A percentile compares a stretch with the other conserved stretches of the same genome.
Evolutionary conservation across 2,113 vertebrate species (phyloP).

Genomic region (Tricholaema leucomelas): DNA sequence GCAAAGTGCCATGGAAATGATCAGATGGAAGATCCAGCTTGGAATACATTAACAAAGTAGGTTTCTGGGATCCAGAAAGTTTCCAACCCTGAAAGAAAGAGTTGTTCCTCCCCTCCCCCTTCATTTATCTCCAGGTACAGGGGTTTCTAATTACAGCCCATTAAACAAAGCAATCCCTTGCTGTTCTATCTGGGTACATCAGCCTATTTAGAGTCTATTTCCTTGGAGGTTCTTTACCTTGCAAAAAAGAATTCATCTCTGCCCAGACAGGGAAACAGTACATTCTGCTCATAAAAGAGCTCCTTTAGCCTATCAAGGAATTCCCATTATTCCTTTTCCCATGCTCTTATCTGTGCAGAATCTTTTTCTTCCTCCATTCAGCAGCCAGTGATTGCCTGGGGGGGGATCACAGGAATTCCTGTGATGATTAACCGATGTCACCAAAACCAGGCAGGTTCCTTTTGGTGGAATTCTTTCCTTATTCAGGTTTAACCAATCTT

Average conservation of each 20-base stretch:
- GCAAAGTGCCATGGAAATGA: slow-evolving; percentile 2
- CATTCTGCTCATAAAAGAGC: background rate
- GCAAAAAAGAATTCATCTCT: background rate
- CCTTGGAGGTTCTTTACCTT: background rate
- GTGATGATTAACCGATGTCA: background rate
- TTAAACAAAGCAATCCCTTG: background rate
- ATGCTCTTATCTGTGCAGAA: background rate
- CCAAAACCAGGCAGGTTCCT: background rate
- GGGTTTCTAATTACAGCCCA: background rate
- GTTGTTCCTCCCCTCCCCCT: background rate
- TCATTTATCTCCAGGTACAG: background rate
- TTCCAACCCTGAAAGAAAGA: background rate
- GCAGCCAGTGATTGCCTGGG: background rate
- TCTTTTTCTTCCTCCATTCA: background rate
- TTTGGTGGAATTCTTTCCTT: background rate
- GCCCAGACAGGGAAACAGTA: background rate
- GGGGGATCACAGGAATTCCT: background rate
- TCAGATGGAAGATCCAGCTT: background rate
- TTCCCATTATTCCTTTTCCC: slow-evolving; percentile 7
- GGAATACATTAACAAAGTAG: background rate
- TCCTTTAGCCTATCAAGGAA: background rate
- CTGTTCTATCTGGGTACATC: background rate
- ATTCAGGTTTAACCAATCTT: background rate
- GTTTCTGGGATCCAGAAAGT: background rate
- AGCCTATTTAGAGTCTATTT: background rate